Percentiles rank a stretch among this genome's conserved stretches.
Conservation (phyloP, 2,113 vertebrate species). For the Pachyramphus minor region DNA sequence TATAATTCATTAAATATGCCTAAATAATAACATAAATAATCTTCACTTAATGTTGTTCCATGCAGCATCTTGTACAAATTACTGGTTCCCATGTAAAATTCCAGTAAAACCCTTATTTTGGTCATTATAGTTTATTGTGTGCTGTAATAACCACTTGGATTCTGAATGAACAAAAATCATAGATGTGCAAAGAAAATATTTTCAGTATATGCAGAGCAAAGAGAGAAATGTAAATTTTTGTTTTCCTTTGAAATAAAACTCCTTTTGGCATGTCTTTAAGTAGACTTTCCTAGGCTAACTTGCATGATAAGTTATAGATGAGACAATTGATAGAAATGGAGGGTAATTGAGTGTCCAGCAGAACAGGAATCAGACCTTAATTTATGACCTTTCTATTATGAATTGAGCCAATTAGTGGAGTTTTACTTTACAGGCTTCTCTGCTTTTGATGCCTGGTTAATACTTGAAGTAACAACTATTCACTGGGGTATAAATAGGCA, state of each 20-base stretch:
- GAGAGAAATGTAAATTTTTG: neutral
- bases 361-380: neutral
- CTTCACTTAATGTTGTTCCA: neutral
- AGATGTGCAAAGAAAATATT: neutral
- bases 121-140: neutral
- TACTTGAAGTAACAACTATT: neutral
- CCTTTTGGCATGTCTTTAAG: neutral
- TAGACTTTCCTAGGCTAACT: neutral
- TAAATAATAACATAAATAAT: neutral
- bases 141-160: neutral
- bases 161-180: neutral
- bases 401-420: neutral
- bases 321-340: neutral
- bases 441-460: neutral
- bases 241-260: neutral
- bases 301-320: neutral
- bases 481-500: neutral
- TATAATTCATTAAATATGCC: neutral
- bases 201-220: neutral
- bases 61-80: neutral
- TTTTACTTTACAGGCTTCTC: neutral
- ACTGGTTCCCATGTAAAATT: neutral
- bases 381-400: neutral
- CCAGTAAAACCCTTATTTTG: neutral
- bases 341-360: neutral